A percentile compares a stretch with the other conserved stretches of the same genome.
Conservation (phyloP, 1,140 invertebrate species). For the Hylyphantes graminicola region DNA sequence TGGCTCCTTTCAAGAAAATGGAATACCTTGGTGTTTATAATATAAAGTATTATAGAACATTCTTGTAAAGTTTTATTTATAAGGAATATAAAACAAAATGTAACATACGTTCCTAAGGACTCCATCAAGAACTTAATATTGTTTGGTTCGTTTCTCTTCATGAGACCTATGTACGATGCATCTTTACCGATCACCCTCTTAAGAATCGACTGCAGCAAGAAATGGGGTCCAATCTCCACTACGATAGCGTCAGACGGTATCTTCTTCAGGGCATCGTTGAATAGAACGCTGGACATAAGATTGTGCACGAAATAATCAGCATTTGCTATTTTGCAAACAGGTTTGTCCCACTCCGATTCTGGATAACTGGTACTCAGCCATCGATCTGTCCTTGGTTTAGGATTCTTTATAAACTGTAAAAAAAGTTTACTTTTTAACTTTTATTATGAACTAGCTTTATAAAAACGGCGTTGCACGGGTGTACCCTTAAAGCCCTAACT, state of each 20-base stretch:
- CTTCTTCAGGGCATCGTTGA: slow-evolving; percentile 80
- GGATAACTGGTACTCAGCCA: slow-evolving; percentile 26
- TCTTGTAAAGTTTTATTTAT: neutral
- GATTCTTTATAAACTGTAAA: slow-evolving; percentile 13
- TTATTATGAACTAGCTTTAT: too few species aligned
- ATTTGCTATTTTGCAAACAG: slow-evolving; percentile 76
- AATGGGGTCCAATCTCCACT: slow-evolving; percentile 87
- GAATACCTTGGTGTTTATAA: too few species aligned
- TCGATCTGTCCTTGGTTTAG: neutral
- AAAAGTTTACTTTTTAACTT: neutral
- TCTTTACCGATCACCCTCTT: slow-evolving; percentile 76
- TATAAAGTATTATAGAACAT: too few species aligned
- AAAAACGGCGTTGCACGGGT: too few species aligned
- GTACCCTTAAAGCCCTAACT: too few species aligned
- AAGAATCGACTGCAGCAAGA: slow-evolving; percentile 67
- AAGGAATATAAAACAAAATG: neutral
- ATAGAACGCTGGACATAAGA: slow-evolving; percentile 78
- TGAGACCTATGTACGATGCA: slow-evolving; percentile 78
- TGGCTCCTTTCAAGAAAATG: too few species aligned
- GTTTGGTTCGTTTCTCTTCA: slow-evolving; percentile 76
- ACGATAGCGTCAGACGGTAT: slow-evolving; percentile 88
- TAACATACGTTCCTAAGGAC: slow-evolving; percentile 1
- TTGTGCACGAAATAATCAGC: slow-evolving; percentile 97
- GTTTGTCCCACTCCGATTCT: slow-evolving; percentile 70
- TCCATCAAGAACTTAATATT: slow-evolving; percentile 79